phyloP scores from a whole-genome alignment of 1,140 invertebrate species.

The Cecropterus lyciades region DNA sequence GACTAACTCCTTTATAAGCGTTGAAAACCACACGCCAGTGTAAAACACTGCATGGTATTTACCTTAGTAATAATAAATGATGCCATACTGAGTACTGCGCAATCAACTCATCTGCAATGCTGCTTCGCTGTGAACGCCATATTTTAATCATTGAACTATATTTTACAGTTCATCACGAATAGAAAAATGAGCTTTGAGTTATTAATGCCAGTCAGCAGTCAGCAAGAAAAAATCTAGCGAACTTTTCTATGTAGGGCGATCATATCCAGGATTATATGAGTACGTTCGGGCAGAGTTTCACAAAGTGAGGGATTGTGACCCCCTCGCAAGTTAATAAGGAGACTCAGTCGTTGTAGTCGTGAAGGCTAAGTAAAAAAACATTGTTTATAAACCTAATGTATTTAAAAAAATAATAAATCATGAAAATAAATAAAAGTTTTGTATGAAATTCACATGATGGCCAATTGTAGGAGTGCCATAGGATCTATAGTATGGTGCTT shows the following conservation, averaged over 20 bases:
- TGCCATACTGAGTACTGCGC: constrained; percentile 17
- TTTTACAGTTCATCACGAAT: constrained; percentile 26
- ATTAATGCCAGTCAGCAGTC: constrained; percentile 2
- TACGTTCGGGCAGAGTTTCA: too few relatives aligned
- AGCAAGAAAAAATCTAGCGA: not conserved
- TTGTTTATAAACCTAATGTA: too few relatives aligned
- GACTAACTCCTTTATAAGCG: not conserved
- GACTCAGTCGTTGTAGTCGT: too few relatives aligned
- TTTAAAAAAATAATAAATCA: too few relatives aligned
- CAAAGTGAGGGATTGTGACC: too few relatives aligned
- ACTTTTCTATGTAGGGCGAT: constrained; percentile 9
- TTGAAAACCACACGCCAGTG: constrained; percentile 12
- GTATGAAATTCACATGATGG: too few relatives aligned
- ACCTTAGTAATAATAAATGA: constrained; percentile 28
- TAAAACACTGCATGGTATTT: constrained; percentile 14
- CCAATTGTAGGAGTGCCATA: too few relatives aligned
- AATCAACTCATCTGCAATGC: constrained; percentile 28
- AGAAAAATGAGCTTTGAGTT: constrained; percentile 6
- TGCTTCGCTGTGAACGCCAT: constrained; percentile 15
- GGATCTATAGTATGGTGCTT: too few relatives aligned
- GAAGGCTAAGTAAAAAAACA: too few relatives aligned
- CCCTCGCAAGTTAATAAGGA: too few relatives aligned
- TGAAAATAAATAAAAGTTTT: too few relatives aligned
- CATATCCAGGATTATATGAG: too few relatives aligned
- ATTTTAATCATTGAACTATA: constrained; percentile 32